These are phyloP conservation scores for Paralvinella palmiformis DNA, from an alignment of 1,140 invertebrate species.

Conservation along the genomic window DNA sequence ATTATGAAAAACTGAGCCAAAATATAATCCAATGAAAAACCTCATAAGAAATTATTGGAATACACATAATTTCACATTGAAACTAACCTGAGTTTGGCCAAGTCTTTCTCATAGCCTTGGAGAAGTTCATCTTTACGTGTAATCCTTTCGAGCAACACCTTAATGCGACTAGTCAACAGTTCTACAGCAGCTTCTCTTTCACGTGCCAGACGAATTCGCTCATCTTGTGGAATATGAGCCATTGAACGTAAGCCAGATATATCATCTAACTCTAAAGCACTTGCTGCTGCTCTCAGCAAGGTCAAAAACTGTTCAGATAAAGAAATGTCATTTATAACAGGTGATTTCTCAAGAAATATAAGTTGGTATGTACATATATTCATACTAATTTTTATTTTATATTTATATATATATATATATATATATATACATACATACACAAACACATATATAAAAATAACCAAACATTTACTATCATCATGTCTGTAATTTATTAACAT, in stretches of 20 bases:
- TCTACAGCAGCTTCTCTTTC: conserved; percentile 35
- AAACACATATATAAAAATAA: too few species aligned
- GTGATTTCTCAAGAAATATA: too few species aligned
- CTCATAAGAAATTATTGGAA: neutral
- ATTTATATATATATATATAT: too few species aligned
- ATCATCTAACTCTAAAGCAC: conserved; percentile 36
- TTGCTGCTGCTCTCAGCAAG: conserved; percentile 34
- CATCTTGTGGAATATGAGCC: conserved; percentile 45
- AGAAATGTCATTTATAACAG: neutral
- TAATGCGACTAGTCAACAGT: conserved; percentile 31
- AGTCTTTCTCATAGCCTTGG: conserved; percentile 45
- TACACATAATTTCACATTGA: conserved; percentile 8
- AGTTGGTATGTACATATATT: too few species aligned
- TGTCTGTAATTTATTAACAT: too few species aligned
- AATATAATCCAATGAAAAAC: neutral
- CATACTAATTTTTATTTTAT: too few species aligned
- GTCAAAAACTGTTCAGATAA: conserved; percentile 34
- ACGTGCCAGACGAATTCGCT: conserved; percentile 33
- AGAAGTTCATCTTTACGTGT: conserved; percentile 45
- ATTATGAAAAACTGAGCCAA: neutral
- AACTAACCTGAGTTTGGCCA: conserved; percentile 42
- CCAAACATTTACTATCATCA: too few species aligned
- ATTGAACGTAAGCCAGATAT: conserved; percentile 37
- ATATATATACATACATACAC: too few species aligned
- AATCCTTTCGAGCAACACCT: conserved; percentile 39